Conservation (phyloP, 30 jellyfish, hydroid and myxozoan species). For the Mastigias papua region DNA sequence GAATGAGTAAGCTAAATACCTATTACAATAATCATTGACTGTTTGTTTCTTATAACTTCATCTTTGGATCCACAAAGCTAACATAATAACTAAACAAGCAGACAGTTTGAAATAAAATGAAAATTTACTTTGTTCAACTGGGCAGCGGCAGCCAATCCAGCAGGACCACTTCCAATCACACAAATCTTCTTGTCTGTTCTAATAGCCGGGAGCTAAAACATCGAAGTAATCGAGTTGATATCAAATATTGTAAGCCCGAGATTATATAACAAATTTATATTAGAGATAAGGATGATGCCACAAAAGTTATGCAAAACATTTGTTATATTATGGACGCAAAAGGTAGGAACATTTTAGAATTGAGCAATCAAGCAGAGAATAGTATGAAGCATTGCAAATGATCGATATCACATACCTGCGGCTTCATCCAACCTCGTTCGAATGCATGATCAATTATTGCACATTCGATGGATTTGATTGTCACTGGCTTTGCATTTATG, state of each 20-base stretch:
- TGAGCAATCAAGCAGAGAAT: no score
- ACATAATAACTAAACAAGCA: neutral
- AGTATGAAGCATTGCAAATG: neutral
- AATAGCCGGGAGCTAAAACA: conserved; percentile 65
- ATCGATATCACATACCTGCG: conserved; percentile 67
- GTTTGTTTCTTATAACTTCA: no score
- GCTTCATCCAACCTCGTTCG: conserved; percentile 88
- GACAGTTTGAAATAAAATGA: neutral
- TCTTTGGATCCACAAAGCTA: no score
- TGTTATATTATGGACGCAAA: neutral
- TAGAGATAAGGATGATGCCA: no score
- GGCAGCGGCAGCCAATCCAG: conserved; percentile 93
- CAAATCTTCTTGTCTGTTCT: conserved; percentile 78
- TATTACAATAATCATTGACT: no score
- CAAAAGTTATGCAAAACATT: no score
- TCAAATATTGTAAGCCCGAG: no score
- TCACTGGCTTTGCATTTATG: conserved; percentile 82
- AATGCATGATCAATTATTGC: conserved; percentile 85
- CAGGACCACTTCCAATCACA: conserved; percentile 88
- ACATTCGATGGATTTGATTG: conserved; percentile 88
- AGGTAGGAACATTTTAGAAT: no score
- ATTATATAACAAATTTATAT: no score
- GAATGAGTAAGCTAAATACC: neutral
- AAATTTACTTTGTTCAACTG: conserved; percentile 78
- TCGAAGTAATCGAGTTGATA: no score